Evolutionary conservation across 2,797 vertebrate species (phyloP).

Genomic region (Tauraco hartlaubi): DNA sequence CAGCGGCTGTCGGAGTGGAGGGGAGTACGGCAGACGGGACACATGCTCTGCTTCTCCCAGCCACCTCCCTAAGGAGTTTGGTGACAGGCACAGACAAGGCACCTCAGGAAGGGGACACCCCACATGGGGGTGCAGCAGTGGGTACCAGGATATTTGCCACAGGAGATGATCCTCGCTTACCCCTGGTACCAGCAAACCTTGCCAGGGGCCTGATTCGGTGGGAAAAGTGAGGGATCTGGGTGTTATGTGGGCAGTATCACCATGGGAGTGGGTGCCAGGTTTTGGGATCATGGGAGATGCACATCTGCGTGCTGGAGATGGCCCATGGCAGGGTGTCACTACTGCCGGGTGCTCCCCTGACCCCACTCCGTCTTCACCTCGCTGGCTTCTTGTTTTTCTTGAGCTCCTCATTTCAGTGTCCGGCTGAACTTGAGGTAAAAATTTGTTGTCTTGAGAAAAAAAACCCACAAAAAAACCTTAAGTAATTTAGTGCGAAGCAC

Average conservation of each 20-base stretch:
- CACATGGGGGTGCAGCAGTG: accelerated
- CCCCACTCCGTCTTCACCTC: not conserved
- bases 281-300: not conserved
- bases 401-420: not conserved
- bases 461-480: not conserved
- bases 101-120: not conserved
- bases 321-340: not conserved
- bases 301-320: accelerated
- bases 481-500: conserved; percentile 52
- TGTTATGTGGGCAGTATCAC: not conserved
- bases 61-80: not conserved
- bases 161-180: not conserved
- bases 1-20: accelerated
- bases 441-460: not conserved
- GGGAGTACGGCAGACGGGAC: not conserved
- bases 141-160: not conserved
- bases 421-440: conserved; percentile 6
- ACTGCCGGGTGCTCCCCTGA: not conserved
- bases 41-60: not conserved
- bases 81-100: not conserved
- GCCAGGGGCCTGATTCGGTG: accelerated
- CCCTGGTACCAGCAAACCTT: not conserved
- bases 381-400: not conserved
- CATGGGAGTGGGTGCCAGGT: not conserved
- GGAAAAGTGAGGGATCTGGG: not conserved